A percentile compares a stretch with the other conserved stretches of the same genome.
phyloP scores from a whole-genome alignment of 2,113 vertebrate species.

The Toxotes jaculatrix region DNA sequence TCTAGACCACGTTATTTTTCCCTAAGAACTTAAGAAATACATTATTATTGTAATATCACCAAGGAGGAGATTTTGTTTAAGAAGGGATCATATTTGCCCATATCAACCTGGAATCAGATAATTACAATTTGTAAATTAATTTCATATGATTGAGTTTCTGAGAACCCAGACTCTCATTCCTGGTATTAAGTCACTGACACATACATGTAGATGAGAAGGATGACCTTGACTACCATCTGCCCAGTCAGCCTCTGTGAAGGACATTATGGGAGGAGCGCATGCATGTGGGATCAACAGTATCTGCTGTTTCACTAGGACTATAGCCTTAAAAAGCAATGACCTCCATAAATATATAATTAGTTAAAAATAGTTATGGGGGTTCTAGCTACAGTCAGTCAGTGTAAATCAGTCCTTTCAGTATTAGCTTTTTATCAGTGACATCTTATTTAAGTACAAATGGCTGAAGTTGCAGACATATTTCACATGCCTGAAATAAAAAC shows the following conservation, averaged over 20 bases:
- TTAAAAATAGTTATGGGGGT: background rate
- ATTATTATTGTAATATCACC: too few species aligned
- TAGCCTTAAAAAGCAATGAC: conserved; percentile 23
- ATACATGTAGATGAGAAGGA: conserved; percentile 34
- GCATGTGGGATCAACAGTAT: conserved; percentile 30
- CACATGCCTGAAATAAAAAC: conserved; percentile 27
- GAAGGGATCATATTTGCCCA: too few species aligned
- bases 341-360: conserved; percentile 9
- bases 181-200: conserved; percentile 30
- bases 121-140: conserved; percentile 10
- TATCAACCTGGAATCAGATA: background rate
- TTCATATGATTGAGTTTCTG: conserved; percentile 23
- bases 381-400: background rate
- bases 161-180: background rate
- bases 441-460: conserved; percentile 4
- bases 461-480: conserved; percentile 5
- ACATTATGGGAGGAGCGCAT: conserved; percentile 15
- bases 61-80: too few species aligned
- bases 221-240: conserved; percentile 61
- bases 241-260: conserved; percentile 19
- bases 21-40: too few species aligned
- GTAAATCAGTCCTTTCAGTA: conserved; percentile 29
- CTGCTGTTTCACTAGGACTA: conserved; percentile 5
- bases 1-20: too few species aligned
- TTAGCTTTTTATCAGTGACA: conserved; percentile 20